phyloP scores from a whole-genome alignment of 2,113 vertebrate genomes.

The Phasianus colchicus region DNA sequence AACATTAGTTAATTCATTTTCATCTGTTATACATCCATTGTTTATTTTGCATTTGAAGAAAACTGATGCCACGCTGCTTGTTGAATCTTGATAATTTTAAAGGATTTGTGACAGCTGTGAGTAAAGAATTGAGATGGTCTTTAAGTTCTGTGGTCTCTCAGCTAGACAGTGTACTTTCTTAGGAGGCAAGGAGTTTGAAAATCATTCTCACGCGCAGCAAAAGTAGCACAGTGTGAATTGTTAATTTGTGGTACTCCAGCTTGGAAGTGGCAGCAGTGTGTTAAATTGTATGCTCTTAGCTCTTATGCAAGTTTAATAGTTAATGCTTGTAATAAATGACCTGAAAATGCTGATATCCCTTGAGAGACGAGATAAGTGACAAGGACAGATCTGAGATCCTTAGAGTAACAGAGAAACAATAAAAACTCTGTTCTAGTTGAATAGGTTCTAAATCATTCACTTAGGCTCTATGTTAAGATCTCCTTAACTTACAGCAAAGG shows the following conservation, averaged over 20 bases:
- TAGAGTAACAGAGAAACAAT: slow-evolving; percentile 25
- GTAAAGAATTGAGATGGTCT: neutral
- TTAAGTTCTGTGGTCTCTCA: neutral
- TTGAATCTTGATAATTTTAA: neutral
- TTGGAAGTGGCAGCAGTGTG: neutral
- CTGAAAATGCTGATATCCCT: slow-evolving; percentile 45
- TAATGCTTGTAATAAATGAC: slow-evolving; percentile 52
- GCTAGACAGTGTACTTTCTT: neutral
- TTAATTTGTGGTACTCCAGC: slow-evolving; percentile 11
- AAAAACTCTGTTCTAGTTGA: slow-evolving; percentile 23
- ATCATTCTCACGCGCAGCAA: neutral
- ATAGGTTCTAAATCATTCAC: slow-evolving; percentile 9
- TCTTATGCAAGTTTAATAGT: slow-evolving; percentile 21
- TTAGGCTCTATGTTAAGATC: neutral
- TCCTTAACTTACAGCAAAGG: neutral
- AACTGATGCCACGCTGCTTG: neutral
- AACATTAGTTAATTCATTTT: neutral
- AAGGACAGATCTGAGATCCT: slow-evolving; percentile 30
- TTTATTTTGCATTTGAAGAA: neutral
- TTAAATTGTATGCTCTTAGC: slow-evolving; percentile 14
- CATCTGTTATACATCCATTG: neutral
- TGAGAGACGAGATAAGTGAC: slow-evolving; percentile 51
- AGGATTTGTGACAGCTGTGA: neutral
- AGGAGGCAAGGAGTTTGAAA: neutral
- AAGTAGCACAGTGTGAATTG: neutral